Base-by-base conservation (phyloP, 1,140 invertebrate genomes). In the Lasioglossum albipes region DNA sequence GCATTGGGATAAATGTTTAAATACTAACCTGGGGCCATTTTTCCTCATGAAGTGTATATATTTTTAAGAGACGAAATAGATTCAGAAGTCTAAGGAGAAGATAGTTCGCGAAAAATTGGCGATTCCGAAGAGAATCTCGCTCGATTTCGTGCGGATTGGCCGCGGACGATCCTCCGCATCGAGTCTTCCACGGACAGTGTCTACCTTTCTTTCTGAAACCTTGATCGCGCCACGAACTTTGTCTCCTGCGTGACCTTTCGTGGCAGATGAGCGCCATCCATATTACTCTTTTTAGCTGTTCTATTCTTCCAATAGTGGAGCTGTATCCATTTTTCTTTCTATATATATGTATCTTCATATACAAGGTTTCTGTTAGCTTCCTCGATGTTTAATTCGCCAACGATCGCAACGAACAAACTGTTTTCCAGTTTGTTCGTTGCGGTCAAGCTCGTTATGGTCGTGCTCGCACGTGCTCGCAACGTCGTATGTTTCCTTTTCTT, bases 201-300 rank as follows among this genome's bases (percentile, higher is more conserved):
- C 82, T 75, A 70, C 61, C 75, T 61, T 81, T 81, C 75, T 61
- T 81, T 81, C 61, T 70, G 87, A 65, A 65, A 86, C 68, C 68
- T 64, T 67, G 75, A 78, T 85, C 49, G 66, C 82, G 36, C 36
- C 1, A 36, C 36, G 36, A 36, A 36, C 36, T 36, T 89, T 75
- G 85, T 90, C 82, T 90, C 89, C 82, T 92, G 90, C 91, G 91
- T 91, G 91, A 92, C 91, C 90, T 92, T 91, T 92, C 90, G 91
- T 92, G 91, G 90, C 90, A 91, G 87, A 88, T 86, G 86, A 91
- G 81, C 87, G 89, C 85, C 89, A 84, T 81, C 83, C 83, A 85
- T 18, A 84, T 91, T 88, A 41, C 84, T 20, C 57, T 73, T 79
- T 81, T 79, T 81, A 81, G 65, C 79, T 79, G 64, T 78, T 66